Evolutionary conservation across 2,888 invertebrate species (phyloP).

Genomic region (Teinopalpus imperialis): DNA sequence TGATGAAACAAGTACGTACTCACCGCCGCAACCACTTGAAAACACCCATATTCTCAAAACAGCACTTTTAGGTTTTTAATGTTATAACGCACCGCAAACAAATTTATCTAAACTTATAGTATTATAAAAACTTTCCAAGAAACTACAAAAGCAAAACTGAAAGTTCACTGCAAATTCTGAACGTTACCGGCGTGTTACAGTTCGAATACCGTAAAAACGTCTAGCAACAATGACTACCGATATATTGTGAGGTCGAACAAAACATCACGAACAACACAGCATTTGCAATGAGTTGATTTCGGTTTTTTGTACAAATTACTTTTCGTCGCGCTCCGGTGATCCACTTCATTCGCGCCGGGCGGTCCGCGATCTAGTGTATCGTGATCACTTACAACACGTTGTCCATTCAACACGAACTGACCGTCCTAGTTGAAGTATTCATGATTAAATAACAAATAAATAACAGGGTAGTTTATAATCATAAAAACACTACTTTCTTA

Average conservation of each 20-base stretch:
- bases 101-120: slow-evolving; percentile 32
- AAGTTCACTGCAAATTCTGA: slow-evolving; percentile 57
- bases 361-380: slow-evolving; percentile 48
- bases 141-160: slow-evolving; percentile 40
- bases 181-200: slow-evolving; percentile 71
- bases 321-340: slow-evolving; percentile 79
- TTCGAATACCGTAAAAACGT: slow-evolving; percentile 63
- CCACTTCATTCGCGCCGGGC: slow-evolving; percentile 66
- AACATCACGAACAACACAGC: slow-evolving; percentile 76
- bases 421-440: slow-evolving; percentile 8
- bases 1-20: slow-evolving; percentile 41
- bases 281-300: slow-evolving; percentile 79
- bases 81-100: slow-evolving; percentile 26
- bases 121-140: slow-evolving; percentile 41
- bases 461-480: slow-evolving; percentile 42
- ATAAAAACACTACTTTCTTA: slow-evolving; percentile 23
- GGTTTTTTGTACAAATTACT: slow-evolving; percentile 80
- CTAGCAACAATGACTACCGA: slow-evolving; percentile 75
- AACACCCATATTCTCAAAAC: slow-evolving; percentile 69
- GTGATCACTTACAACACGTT: slow-evolving; percentile 25
- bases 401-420: slow-evolving; percentile 14
- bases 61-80: slow-evolving; percentile 53
- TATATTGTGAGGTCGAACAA: slow-evolving; percentile 80
- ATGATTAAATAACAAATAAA: slow-evolving; percentile 3
- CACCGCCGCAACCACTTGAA: slow-evolving; percentile 79